A percentile compares a stretch with the other conserved stretches of the same genome.
Conservation (phyloP, 1,140 invertebrate species). For the Lepidurus couesii region DNA sequence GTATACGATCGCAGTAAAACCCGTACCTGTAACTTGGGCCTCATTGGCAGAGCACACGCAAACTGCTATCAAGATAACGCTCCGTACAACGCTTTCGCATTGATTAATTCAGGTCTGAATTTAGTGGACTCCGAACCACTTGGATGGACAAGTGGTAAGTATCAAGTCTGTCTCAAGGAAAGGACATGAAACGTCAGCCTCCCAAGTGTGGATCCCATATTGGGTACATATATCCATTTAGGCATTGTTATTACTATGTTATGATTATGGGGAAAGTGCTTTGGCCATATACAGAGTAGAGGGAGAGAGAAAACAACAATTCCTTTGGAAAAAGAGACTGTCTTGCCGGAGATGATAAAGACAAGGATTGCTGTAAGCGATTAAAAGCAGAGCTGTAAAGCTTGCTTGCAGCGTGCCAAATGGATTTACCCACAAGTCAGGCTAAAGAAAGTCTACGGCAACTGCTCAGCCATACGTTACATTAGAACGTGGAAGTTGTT, state of each 20-base stretch:
- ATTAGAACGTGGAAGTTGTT: neutral
- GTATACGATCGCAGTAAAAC: neutral
- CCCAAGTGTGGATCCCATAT: slow-evolving; percentile 8
- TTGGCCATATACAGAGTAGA: neutral
- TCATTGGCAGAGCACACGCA: too few relatives aligned
- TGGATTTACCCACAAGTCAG: neutral
- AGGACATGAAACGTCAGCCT: neutral
- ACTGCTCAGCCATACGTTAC: neutral
- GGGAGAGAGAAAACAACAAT: neutral
- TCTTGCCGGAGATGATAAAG: neutral
- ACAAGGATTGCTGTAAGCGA: neutral
- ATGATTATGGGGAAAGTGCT: slow-evolving; percentile 9
- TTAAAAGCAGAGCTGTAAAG: neutral
- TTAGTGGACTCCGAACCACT: neutral
- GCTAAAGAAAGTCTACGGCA: neutral
- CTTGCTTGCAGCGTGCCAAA: neutral
- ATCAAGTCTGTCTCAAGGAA: neutral
- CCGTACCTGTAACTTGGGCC: too few relatives aligned
- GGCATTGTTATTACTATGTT: slow-evolving; percentile 6
- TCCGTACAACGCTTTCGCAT: too few relatives aligned
- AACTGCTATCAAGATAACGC: too few relatives aligned
- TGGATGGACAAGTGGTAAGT: neutral
- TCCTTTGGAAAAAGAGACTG: neutral
- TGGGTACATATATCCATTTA: slow-evolving; percentile 7
- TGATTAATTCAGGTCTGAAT: too few relatives aligned